A percentile compares a stretch with the other conserved stretches of the same genome.
Evolutionary conservation across 2,888 invertebrate genomes (phyloP).

Genomic region (Leucophenga montana): DNA sequence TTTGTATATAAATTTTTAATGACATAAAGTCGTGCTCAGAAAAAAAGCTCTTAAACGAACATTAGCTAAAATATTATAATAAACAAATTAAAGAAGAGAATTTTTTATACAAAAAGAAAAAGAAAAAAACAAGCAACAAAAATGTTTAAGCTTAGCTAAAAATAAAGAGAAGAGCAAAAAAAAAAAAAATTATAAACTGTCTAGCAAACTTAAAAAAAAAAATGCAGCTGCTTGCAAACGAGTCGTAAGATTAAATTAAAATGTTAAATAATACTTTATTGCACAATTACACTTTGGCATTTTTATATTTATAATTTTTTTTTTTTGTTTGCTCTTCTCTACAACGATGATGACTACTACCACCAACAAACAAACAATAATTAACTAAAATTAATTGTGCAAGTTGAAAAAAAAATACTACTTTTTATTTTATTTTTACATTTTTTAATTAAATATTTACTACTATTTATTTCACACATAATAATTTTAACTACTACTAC

Average conservation of each 20-base stretch:
- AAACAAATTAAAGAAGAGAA: conserved; percentile 48
- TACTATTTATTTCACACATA: conserved; percentile 34
- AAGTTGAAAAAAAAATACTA: conserved; percentile 67
- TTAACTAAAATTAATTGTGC: conserved; percentile 62
- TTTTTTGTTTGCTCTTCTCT: not conserved
- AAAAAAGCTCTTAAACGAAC: conserved; percentile 62
- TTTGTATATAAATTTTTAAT: conserved; percentile 25
- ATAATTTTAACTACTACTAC: conserved; percentile 40
- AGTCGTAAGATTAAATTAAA: not conserved
- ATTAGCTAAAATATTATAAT: conserved; percentile 43
- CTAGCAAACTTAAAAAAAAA: conserved; percentile 37
- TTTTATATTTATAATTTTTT: not conserved
- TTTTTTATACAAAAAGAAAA: conserved; percentile 42
- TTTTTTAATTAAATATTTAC: conserved; percentile 21
- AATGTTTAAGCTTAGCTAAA: conserved; percentile 47
- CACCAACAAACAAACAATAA: conserved; percentile 34
- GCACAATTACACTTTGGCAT: not conserved
- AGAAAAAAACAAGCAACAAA: conserved; percentile 62
- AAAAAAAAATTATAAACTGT: conserved; percentile 38
- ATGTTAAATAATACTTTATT: not conserved
- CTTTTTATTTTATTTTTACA: conserved; percentile 14
- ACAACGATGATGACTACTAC: conserved; percentile 17
- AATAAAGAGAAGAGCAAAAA: conserved; percentile 40
- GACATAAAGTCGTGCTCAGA: conserved; percentile 66
- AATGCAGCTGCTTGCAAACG: conserved; percentile 4